A percentile compares a stretch with the other conserved stretches of the same genome.
Evolutionary conservation across 2,888 invertebrate species (phyloP).

Genomic region (Metalampra italica): DNA sequence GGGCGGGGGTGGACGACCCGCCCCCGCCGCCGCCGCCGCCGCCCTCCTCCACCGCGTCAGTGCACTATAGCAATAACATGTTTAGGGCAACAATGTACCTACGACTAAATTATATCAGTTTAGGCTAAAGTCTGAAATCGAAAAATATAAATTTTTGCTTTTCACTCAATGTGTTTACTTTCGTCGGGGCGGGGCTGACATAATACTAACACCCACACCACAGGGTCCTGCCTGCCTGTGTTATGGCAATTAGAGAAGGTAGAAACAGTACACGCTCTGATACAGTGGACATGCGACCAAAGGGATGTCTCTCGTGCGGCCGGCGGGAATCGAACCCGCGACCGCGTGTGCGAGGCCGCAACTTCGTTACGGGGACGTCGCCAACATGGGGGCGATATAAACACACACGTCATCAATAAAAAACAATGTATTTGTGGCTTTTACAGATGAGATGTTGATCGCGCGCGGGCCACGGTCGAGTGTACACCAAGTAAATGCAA

Average conservation of each 20-base stretch:
- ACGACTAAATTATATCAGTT: conserved; percentile 59
- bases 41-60: no score
- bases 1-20: neutral
- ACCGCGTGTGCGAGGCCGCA: no score
- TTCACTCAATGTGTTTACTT: conserved; percentile 28
- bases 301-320: no score
- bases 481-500: conserved; percentile 43
- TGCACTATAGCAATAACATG: conserved; percentile 26
- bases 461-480: conserved; percentile 24
- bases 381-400: no score
- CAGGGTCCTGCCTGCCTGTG: no score
- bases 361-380: no score
- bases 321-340: no score
- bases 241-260: no score
- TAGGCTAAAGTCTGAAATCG: conserved; percentile 67
- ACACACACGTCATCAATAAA: conserved; percentile 42
- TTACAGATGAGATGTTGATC: conserved; percentile 35
- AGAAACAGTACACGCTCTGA: no score
- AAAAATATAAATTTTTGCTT: conserved; percentile 70
- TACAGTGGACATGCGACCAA: no score
- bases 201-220: no score
- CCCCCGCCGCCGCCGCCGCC: no score
- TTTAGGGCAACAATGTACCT: conserved; percentile 27
- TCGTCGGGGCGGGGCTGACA: neutral
- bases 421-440: conserved; percentile 49